Percentiles rank a stretch among this genome's conserved stretches.
phyloP scores from a whole-genome alignment of 2,797 vertebrate genomes.

The Gadopsis bispinosus region DNA sequence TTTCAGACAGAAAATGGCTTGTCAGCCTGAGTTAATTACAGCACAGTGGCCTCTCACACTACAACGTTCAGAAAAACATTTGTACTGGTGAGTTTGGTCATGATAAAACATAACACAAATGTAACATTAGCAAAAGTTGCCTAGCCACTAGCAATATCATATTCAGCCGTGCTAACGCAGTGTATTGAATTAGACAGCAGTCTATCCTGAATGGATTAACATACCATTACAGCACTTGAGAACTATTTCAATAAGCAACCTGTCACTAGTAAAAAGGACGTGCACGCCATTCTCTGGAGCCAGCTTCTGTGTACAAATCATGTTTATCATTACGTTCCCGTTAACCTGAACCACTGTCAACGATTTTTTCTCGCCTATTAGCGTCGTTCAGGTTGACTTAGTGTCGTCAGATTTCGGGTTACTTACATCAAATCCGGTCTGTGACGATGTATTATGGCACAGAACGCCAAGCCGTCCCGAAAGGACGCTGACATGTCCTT shows the following conservation, averaged over 20 bases:
- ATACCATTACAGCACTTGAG: background rate
- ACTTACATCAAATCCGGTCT: conserved; percentile 96
- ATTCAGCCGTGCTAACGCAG: background rate
- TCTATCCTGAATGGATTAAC: background rate
- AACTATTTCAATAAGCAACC: background rate
- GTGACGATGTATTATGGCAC: conserved; percentile 95
- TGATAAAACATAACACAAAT: background rate
- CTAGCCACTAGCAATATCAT: background rate
- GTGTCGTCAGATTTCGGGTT: background rate
- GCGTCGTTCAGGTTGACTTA: too few species aligned
- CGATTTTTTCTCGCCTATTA: background rate
- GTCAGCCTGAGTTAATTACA: conserved; percentile 69
- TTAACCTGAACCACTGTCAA: background rate
- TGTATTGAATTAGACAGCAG: background rate
- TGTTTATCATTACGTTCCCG: too few species aligned
- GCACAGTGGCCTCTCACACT: conserved; percentile 39
- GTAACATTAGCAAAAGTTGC: background rate
- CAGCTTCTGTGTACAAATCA: background rate
- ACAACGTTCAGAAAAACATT: background rate
- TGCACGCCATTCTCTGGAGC: background rate
- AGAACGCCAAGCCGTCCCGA: conserved; percentile 95
- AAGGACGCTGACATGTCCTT: conserved; percentile 94
- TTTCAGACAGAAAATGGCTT: conserved; percentile 58
- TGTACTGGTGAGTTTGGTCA: background rate
- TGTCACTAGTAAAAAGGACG: background rate